phyloP scores from a whole-genome alignment of 2,113 vertebrate genomes.

The Eublepharis macularius region DNA sequence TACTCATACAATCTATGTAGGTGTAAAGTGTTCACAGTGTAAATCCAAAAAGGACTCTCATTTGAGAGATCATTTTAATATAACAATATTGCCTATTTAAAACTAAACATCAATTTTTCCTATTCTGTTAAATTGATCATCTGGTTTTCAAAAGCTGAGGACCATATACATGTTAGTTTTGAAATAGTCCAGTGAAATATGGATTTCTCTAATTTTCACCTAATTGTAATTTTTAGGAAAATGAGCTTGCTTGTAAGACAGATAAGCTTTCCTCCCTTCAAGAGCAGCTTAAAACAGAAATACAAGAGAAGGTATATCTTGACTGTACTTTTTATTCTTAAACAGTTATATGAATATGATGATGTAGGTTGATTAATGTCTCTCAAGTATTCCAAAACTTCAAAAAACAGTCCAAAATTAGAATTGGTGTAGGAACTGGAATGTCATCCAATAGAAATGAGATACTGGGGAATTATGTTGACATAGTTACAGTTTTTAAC shows the following conservation, averaged over 20 bases:
- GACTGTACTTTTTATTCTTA: background rate
- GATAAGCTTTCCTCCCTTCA: conserved; percentile 77
- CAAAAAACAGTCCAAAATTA: background rate
- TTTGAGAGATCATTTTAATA: background rate
- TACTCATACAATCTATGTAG: too few relatives aligned
- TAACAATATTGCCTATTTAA: background rate
- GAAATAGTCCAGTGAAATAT: background rate
- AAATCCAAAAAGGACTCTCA: too few relatives aligned
- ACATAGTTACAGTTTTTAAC: background rate
- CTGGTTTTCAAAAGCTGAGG: background rate
- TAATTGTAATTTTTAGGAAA: conserved; percentile 76
- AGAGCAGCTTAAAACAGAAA: conserved; percentile 78
- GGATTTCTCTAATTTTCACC: conserved; percentile 9
- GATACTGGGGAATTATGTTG: background rate
- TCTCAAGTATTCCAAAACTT: background rate
- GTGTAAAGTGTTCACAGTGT: too few relatives aligned
- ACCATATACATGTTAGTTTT: background rate
- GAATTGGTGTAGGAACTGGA: background rate
- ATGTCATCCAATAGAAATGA: background rate
- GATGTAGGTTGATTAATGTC: background rate
- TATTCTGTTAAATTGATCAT: background rate
- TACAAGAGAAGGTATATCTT: conserved; percentile 78
- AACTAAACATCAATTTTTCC: background rate
- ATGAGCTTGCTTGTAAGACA: conserved; percentile 76
- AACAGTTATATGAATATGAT: background rate